phyloP scores from a whole-genome alignment of 2,113 vertebrate genomes.

The Etheostoma cragini region DNA sequence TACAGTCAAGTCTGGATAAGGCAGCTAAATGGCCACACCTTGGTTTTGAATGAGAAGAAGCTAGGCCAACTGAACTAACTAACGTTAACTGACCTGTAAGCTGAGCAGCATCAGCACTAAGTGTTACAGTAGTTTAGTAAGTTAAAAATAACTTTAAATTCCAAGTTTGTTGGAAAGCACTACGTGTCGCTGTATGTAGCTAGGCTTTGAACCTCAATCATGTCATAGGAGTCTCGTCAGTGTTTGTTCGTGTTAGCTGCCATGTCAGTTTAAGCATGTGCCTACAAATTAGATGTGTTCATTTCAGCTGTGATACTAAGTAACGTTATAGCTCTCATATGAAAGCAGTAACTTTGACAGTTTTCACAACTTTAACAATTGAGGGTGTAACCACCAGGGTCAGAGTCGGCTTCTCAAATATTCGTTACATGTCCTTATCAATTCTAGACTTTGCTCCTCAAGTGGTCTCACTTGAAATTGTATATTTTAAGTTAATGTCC shows the following conservation, averaged over 20 bases:
- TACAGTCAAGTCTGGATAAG: conserved; percentile 53
- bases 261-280: conserved; percentile 4
- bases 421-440: conserved; percentile 26
- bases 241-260: conserved; percentile 8
- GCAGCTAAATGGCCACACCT: conserved; percentile 80
- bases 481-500: conserved; percentile 9
- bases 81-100: conserved; percentile 8
- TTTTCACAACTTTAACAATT: conserved; percentile 41
- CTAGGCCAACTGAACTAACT: conserved; percentile 54
- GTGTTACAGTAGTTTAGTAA: not conserved
- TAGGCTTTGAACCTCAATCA: not conserved
- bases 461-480: conserved; percentile 42
- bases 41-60: conserved; percentile 76
- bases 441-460: conserved; percentile 56
- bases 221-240: not conserved
- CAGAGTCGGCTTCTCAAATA: conserved; percentile 24
- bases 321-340: conserved; percentile 24
- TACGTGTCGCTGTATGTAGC: not conserved
- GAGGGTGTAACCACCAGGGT: conserved; percentile 48
- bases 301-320: not conserved
- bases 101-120: not conserved
- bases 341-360: conserved; percentile 38
- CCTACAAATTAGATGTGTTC: not conserved
- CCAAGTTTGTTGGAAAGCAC: conserved; percentile 3
- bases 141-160: conserved; percentile 14